Evolutionary conservation across 2,888 invertebrate genomes (phyloP), one percentile per base, ranked within the genome.

Genomic region (Tuta absoluta): DNA sequence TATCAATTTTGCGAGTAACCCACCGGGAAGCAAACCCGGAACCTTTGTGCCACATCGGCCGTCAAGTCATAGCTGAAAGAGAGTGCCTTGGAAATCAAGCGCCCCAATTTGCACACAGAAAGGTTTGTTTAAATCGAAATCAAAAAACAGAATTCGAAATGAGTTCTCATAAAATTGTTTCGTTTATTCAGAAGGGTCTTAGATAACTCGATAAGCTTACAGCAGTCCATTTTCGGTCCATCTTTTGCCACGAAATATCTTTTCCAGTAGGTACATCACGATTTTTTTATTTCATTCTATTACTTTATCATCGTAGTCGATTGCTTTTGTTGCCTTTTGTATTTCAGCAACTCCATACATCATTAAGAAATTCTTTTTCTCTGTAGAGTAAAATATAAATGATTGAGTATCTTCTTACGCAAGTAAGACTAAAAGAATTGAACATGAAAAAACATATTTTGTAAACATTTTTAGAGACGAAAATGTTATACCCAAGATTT

Each of bases 181-280:
- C 71, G 64, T 73, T 73, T 74, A 72, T 72, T 71, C 66, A 65
- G 66, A 74, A 72, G 64, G 67, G 72, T 78, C 71, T 78, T 77
- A 69, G 69, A 74, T 80, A 78, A 78, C 77, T 77, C 76, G 75
- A 80, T 78, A 74, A 75, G 68, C 72, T 69, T 60, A 60, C 61
- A 63, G 61, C 56, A 65, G 66, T 49, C 66, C 66, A 63, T 70
- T 69, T 69, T 63, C 63, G 63, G 71, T 69, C 69, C 68, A 70
- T 73, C 69, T 61, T 45, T 37, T 57, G 67, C 68, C 65, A 71
- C 71, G 68, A 70, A 72, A 77, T 75, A n/a, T 75, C 74, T 73
- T 73, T 68, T 68, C n/a, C n/a, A n/a, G 67, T 72, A 70, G 61
- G 69, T 70, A 60, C 48, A 63, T 53, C 19, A 7, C 24, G 21